Base-by-base conservation (phyloP, 1,140 invertebrate genomes). In the Contarinia nasturtii region DNA sequence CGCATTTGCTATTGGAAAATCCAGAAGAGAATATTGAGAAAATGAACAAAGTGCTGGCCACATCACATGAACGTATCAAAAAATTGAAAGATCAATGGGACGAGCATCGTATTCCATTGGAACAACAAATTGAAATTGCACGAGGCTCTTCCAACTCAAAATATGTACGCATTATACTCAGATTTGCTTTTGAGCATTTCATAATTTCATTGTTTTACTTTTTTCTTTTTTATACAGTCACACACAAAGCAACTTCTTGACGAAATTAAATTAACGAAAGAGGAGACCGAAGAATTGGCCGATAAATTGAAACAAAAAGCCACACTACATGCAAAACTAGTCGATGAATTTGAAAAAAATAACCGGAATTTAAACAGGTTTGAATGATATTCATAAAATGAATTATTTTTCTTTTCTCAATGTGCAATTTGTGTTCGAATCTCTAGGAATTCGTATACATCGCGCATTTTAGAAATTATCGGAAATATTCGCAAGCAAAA, bases 401-500 rank as follows among this genome's bases (percentile, higher is more conserved):
- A n/a, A n/a, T n/a, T n/a, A n/a, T 38, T 38, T 38, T n/a, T 38
- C 10, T 27, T 27, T 27, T 27, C 3, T 5, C 27, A 3, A 27
- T 27, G 27, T 27, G 3, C 27, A 27, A n/a, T 27, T 27, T 27
- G 3, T 27, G 27, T 27, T 10, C 27, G 27, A n/a, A n/a, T 73
- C 53, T 77, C 59, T 51, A 79, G 88, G 54, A 84, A 85, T 42
- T 79, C 85, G 18, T 95, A 94, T 54, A 95, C 90, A 38, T 76
- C 81, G 59, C 70, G 88, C 59, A 95, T 96, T 51, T 69, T 90
- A 55, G 90, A 95, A 71, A 94, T 95, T 54, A 88, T 95, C 52
- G 80, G 78, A 18, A 95, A 92, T 66, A 90, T 95, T 42, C 80
- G 82, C 47, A 95, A 94, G 65, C 91, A 96, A 63, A 86, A 87